A percentile compares a stretch with the other conserved stretches of the same genome.
Evolutionary conservation across 2,113 vertebrate species (phyloP).

Genomic region (Synodontis membranacea): DNA sequence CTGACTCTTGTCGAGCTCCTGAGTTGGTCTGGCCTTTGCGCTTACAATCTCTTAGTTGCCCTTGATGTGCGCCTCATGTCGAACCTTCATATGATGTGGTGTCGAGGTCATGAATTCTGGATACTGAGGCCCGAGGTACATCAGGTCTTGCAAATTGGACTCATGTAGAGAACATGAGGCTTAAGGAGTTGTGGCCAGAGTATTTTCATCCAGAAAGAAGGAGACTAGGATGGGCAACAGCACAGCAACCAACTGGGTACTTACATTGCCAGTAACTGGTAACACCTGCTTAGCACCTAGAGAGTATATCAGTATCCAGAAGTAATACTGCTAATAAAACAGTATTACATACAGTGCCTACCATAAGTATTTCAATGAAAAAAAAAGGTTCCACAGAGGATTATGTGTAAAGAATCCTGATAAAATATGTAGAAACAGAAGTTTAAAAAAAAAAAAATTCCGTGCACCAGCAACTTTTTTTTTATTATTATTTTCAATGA

Average conservation of each 20-base stretch:
- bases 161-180: slow-evolving; percentile 81
- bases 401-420: too few species aligned
- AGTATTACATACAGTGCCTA: not conserved
- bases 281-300: slow-evolving; percentile 83
- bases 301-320: slow-evolving; percentile 7
- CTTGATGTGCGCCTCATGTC: slow-evolving; percentile 87
- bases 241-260: slow-evolving; percentile 77
- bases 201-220: slow-evolving; percentile 90
- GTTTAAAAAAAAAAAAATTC: too few species aligned
- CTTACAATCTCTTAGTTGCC: slow-evolving; percentile 84
- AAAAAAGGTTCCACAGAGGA: too few species aligned
- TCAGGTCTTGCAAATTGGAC: slow-evolving; percentile 84
- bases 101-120: slow-evolving; percentile 81
- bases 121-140: slow-evolving; percentile 86
- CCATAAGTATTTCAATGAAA: not conserved
- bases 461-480: too few species aligned
- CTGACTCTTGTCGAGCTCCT: slow-evolving; percentile 68
- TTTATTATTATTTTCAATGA: too few species aligned
- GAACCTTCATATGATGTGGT: slow-evolving; percentile 83
- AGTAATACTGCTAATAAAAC: not conserved
- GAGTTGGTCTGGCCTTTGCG: slow-evolving; percentile 71
- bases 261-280: slow-evolving; percentile 82
- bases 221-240: slow-evolving; percentile 88
- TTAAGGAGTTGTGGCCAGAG: slow-evolving; percentile 77
- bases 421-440: not conserved